Base-by-base conservation (phyloP, 2,113 vertebrate genomes). In the Cardinalis cardinalis region DNA sequence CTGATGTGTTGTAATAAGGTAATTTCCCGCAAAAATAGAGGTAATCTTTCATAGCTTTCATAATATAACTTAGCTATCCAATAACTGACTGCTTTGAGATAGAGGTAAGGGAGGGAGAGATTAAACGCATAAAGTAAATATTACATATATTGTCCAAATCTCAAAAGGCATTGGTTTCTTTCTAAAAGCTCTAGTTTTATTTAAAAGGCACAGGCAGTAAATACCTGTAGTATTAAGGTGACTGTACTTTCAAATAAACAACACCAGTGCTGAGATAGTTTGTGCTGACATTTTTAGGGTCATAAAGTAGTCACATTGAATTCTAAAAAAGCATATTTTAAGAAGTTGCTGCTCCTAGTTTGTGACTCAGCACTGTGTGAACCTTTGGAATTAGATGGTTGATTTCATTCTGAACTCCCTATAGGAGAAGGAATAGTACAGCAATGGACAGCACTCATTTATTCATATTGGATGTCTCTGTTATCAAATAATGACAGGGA, bases 21-120 rank as follows among this genome's bases (percentile, higher is more conserved):
- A 74, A 85, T 86, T 72, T 93, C 90, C 56, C 41, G 87, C 48
- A 87, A 90, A 76, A 94, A 83, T 25, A 70, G 13, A 83, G 90
- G 81, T 40, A 89, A 69, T 56, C 13, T 76, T 75, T 69, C 28
- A 49, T 15, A 69, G 10, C 17, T 91, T 79, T 91, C 73, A 84
- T 78, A 70, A 60, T 88, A 84, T 71, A 84, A 70, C 18, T 85
- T 73, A 38, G 14, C 31, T 78, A 53, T 71, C 10, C 51, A 70
- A 63, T 74, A 41, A 61, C 4, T 56, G 41, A 49, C 51, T 91
- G 32, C 63, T 84, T 81, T 40, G 29, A 90, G 70, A 90, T 58
- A n/a, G 38, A 73, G 14, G 10, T 14, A 36, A 82, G 13, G 29
- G 29, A 60, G 4, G 14, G 25, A 51, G 23, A 82, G 14, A 74